phyloP scores from a whole-genome alignment of 2,113 vertebrate genomes.

The Phrynocephalus versicolor region DNA sequence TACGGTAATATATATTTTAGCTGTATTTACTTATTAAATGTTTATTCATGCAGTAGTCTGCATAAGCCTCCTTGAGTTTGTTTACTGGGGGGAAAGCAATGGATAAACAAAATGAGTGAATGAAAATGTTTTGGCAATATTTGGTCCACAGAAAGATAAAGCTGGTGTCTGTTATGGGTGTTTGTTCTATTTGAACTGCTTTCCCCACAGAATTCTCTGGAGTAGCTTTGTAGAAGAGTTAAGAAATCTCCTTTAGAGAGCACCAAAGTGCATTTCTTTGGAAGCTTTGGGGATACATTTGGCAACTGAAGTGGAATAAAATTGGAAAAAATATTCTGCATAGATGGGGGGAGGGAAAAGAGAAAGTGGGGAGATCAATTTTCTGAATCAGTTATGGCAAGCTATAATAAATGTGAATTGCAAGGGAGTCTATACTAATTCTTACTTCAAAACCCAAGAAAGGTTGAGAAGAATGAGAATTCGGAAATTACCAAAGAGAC shows the following conservation, averaged over 20 bases:
- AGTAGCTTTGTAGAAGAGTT: background rate
- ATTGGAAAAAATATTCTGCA: background rate
- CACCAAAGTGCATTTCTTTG: background rate
- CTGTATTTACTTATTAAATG: too few species aligned
- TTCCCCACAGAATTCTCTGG: too few species aligned
- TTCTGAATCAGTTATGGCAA: background rate
- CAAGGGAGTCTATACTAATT: background rate
- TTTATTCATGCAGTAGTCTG: too few species aligned
- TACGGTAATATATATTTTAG: too few species aligned
- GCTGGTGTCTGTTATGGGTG: too few species aligned
- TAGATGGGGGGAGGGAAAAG: background rate
- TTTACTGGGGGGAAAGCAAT: too few species aligned
- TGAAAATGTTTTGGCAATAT: background rate
- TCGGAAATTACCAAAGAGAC: background rate
- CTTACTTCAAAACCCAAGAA: background rate
- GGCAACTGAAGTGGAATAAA: background rate
- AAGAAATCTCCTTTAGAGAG: background rate
- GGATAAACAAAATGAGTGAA: background rate
- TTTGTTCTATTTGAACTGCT: too few species aligned
- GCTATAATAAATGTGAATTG: background rate
- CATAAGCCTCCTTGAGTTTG: too few species aligned
- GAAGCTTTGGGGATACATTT: background rate
- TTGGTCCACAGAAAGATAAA: too few species aligned
- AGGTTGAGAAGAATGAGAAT: background rate
- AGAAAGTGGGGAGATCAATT: background rate